Conservation (phyloP, 23 tunicate genomes). For the Corella eumyota region DNA sequence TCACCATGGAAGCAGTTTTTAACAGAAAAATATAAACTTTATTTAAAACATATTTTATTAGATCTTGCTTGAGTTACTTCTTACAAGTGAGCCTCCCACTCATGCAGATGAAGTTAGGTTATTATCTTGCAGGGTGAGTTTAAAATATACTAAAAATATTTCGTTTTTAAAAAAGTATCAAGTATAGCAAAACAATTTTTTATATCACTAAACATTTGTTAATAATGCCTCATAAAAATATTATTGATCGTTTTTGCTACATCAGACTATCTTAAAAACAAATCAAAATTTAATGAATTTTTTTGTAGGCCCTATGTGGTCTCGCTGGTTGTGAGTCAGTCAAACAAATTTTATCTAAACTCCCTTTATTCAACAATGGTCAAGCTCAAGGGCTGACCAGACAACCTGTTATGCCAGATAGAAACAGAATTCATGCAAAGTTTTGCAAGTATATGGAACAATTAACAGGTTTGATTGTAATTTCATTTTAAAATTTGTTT, state of each 20-base stretch:
- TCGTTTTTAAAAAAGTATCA: too few species aligned
- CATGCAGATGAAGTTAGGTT: conserved; percentile 59
- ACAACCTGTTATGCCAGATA: conserved; percentile 67
- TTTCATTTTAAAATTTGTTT: too few species aligned
- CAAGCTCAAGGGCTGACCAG: conserved; percentile 43
- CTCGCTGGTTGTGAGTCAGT: conserved; percentile 47
- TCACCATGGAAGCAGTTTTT: too few species aligned
- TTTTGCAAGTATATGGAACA: conserved; percentile 63
- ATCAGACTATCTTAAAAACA: too few species aligned
- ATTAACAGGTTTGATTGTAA: conserved; percentile 42
- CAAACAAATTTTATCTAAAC: conserved; percentile 65
- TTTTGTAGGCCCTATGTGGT: conserved; percentile 54
- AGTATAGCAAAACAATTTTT: too few species aligned
- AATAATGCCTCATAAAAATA: too few species aligned
- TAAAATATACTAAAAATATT: too few species aligned
- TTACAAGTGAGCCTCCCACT: conserved; percentile 34
- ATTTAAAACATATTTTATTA: too few species aligned
- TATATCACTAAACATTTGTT: too few species aligned
- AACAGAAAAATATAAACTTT: too few species aligned
- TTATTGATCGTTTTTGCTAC: too few species aligned
- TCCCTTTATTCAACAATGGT: conserved; percentile 53
- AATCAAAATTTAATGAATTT: neutral
- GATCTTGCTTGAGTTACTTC: conserved; percentile 36
- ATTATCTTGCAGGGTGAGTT: conserved; percentile 55
- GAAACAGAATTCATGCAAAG: conserved; percentile 32